Base-by-base conservation (phyloP, 2,113 vertebrate genomes). In the Hymenochirus boettgeri region DNA sequence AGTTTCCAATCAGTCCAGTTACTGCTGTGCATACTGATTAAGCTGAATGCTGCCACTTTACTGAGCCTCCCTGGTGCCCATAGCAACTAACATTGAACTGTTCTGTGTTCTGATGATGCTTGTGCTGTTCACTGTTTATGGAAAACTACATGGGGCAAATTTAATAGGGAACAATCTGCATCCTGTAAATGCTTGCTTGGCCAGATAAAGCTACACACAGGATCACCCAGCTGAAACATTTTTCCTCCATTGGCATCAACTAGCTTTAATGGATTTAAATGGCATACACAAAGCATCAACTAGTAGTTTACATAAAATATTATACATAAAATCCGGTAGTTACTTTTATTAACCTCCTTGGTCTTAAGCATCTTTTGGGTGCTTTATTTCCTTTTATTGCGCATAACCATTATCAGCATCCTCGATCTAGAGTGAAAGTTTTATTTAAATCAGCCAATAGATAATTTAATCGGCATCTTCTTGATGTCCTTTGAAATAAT, bases 1-100 rank as follows among this genome's bases (percentile, higher is more conserved):
- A 31, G 18, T 48, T 8, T 52, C 12, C 47, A 59, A 45, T 53
- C 5, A 52, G 29, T 17, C 17, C 15, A 31, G 25, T 42, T 25
- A 33, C n/a, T 45, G 48, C n/a, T n/a, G 21, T 22, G 65, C 47
- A 59, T 67, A 59, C 65, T 57, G 53, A 67, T 56, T 58, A 26
- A 52, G 21, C 31, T 27, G 29, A 25, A 12, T 22, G 27, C 59
- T 48, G 45, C 45, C 17, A 35, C 22, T 24, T 35, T 21, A 25
- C 5, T 24, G 17, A 18, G 10, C 27, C 52, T 9, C 26, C 62
- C 37, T 25, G 42, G 62, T 65, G 54, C 23, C 26, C 42, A 65
- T 57, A 65, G 62, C 42, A 65, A 65, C 62, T 15, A 15, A 23
- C 62, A 65, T 29, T 22, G 31, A 57, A 57, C 29, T 48, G 42